Evolutionary conservation across 2,113 vertebrate species (phyloP).

Genomic region (Oenanthe oenanthe): DNA sequence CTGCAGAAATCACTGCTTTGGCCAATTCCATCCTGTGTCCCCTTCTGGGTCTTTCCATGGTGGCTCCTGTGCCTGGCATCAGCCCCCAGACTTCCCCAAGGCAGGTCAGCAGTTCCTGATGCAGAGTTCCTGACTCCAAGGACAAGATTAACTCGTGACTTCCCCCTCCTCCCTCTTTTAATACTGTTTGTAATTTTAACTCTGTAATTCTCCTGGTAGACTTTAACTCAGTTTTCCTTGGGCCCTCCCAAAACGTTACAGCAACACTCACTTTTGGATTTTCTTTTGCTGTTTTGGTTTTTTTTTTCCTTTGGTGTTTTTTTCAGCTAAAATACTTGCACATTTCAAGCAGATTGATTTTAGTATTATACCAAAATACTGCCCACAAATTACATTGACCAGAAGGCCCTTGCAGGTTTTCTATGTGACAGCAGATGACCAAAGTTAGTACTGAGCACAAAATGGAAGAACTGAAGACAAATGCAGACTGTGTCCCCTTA

Average conservation of each 20-base stretch:
- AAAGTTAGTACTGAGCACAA: background rate
- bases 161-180: background rate
- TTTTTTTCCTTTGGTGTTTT: background rate
- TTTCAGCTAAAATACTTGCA: background rate
- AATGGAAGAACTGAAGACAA: background rate
- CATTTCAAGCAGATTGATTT: background rate
- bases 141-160: background rate
- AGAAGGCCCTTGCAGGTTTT: background rate
- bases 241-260: background rate
- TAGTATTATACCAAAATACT: background rate
- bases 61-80: background rate
- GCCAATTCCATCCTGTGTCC: background rate
- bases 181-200: slow-evolving; percentile 20
- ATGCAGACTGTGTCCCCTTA: background rate
- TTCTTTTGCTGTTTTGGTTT: background rate
- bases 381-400: background rate
- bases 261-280: background rate
- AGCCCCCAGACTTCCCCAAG: background rate
- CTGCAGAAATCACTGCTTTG: background rate
- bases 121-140: background rate
- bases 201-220: background rate
- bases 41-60: background rate
- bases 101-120: background rate
- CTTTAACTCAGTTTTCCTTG: background rate
- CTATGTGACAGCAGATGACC: background rate